phyloP scores from a whole-genome alignment of 2,113 vertebrate genomes.

The Mirounga angustirostris region DNA sequence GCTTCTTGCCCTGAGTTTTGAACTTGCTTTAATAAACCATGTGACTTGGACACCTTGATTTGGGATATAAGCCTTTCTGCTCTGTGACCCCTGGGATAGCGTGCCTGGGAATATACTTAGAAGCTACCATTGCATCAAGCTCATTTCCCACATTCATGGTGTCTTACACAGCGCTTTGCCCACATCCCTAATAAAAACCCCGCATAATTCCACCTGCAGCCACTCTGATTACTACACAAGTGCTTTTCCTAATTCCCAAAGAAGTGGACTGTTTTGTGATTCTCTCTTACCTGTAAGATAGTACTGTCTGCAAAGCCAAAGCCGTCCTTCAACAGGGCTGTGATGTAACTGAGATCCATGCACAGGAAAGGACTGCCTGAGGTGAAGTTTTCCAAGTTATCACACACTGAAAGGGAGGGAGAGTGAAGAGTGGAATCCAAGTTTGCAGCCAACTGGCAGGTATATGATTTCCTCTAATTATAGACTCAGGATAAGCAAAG shows the following conservation, averaged over 20 bases:
- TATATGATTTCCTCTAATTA: not conserved
- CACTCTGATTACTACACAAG: constrained; percentile 16
- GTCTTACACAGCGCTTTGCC: not conserved
- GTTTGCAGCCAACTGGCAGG: not conserved
- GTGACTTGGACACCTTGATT: constrained; percentile 9
- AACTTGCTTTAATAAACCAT: constrained; percentile 30
- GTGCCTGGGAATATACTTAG: not conserved
- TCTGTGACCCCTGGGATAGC: not conserved
- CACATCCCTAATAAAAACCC: not conserved
- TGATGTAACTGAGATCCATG: constrained; percentile 99
- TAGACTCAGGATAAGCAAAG: not conserved
- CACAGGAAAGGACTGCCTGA: constrained; percentile 96
- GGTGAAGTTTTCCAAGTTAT: constrained; percentile 94
- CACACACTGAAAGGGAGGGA: constrained; percentile 91
- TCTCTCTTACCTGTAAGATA: constrained; percentile 91
- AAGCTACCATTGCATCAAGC: not conserved
- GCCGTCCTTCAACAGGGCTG: constrained; percentile 96
- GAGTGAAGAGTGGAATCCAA: not conserved
- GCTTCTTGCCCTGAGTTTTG: not conserved
- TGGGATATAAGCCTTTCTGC: not conserved
- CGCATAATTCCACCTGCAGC: not conserved
- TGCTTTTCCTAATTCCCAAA: not conserved
- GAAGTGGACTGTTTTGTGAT: not conserved
- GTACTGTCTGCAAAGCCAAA: constrained; percentile 97
- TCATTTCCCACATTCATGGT: not conserved